Base-by-base conservation (phyloP, 2,113 vertebrate species). In the Poeciliopsis prolifica region DNA sequence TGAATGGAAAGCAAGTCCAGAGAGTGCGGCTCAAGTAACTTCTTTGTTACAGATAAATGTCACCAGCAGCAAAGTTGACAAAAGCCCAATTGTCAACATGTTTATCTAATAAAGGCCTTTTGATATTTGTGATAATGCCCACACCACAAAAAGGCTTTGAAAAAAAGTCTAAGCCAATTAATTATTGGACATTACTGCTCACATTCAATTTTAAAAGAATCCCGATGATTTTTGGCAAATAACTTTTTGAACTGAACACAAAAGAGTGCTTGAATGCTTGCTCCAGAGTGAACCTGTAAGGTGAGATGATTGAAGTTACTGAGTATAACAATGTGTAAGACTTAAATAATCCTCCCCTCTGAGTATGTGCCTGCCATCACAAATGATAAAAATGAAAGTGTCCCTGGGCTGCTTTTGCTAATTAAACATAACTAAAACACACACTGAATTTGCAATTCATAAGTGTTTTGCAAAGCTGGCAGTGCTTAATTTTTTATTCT, bases 21-120 rank as follows among this genome's bases (percentile, higher is more conserved):
- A 83, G 88, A 94, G 92, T 58, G 82, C 93, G 79, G 94, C 94
- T 95, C 94, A 89, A 93, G 92, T 95, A 90, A 92, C 94, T 89
- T 91, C 93, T 93, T 95, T 94, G 93, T 94, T 94, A 89, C 87
- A 71, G 92, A 94, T 93, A 93, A 93, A 94, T 93, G 92, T 93
- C 81, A 74, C 85, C 85, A 80, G 91, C 90, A 91, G 89, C 89
- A 83, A 90, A 85, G 91, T 92, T 94, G 88, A 95, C 94, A 95
- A 95, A 93, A 91, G 83, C 83, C 88, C 93, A 91, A 92, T 94
- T 95, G 93, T 94, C 92, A 93, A 94, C 93, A 93, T 92, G 90
- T 91, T 95, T 92, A 92, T 92, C 92, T 78, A 90, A 88, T 90
- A 89, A 93, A 93, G 91, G 85, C 77, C 84, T 67, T 86, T 37